These are phyloP conservation scores for Hedya salicella DNA, from an alignment of 2,888 invertebrate genomes.

Conservation along the genomic window DNA sequence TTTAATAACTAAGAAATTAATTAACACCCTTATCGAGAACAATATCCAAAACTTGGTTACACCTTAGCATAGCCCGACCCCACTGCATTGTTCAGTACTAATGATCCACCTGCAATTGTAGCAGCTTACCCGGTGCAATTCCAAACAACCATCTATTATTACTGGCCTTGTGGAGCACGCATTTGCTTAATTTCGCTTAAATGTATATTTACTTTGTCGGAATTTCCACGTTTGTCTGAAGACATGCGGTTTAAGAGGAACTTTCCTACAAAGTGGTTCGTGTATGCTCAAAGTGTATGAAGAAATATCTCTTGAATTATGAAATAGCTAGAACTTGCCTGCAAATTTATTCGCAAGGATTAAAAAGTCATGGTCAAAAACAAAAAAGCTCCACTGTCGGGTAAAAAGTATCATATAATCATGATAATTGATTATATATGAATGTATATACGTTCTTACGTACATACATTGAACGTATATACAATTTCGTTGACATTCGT, in stretches of 20 bases:
- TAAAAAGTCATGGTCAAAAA: too few species aligned
- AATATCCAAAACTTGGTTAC: conserved; percentile 40
- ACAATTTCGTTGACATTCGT: too few species aligned
- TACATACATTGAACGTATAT: too few species aligned
- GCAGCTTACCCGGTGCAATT: conserved; percentile 59
- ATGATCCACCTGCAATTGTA: conserved; percentile 69
- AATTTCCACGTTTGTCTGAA: conserved; percentile 19
- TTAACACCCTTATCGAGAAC: neutral
- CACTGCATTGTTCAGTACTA: conserved; percentile 52
- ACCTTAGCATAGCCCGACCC: conserved; percentile 45
- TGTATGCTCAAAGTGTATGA: neutral
- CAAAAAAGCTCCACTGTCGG: too few species aligned
- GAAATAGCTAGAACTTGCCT: neutral
- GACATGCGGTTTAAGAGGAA: conserved; percentile 1
- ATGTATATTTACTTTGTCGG: conserved; percentile 40
- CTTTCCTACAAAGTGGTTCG: neutral
- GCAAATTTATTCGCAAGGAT: too few species aligned
- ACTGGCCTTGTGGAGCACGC: conserved; percentile 50
- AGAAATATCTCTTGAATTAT: neutral
- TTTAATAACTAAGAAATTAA: too few species aligned
- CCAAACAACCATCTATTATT: conserved; percentile 65
- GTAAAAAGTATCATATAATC: too few species aligned
- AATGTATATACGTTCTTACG: too few species aligned
- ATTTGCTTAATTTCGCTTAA: conserved; percentile 57
- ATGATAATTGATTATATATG: too few species aligned